Base-by-base conservation (phyloP, 2,113 vertebrate genomes). In the Glaucomys volans region DNA sequence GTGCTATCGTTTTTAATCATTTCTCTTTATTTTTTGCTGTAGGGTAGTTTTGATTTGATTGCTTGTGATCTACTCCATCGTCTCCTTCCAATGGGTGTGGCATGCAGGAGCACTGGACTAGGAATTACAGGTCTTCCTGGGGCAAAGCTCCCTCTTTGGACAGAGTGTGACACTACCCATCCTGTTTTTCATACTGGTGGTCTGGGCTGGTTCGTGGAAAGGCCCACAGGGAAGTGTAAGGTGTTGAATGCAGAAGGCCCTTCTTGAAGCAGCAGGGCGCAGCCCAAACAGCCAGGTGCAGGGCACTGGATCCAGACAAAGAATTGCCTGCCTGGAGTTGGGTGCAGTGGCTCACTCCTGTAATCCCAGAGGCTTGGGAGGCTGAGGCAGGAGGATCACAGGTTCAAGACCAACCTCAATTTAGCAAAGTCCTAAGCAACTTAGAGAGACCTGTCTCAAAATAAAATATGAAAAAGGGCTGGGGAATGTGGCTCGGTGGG, bases 11-110 rank as follows among this genome's bases (percentile, higher is more conserved):
- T 95, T 87, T 83, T 28, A 90, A 76, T 16, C 37, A 47, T 76
- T 94, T 94, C 79, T 90, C 57, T 80, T 90, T 71, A 87, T 72
- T 97, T 97, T 95, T 75, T 71, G 57, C 69, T 50, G 30, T 66
- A 24, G 80, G 72, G 18, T 44, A 80, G 75, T 75, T 96, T 93
- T 77, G 81, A 54, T 85, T 79, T 76, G 47, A 75, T 93, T 71
- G 5, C 13, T 77, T 11, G 59, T 3, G 12, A 4, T 26, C 47
- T 1, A 28, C 17, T 44, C 16, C 8, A 17, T 30, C 5, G 57
- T 52, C 35, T 66, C 4, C 83, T 42, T 75, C 64, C 81, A 35
- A 5, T 20, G 72, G 10, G 17, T 1, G 0, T 42, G 69, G 35
- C 13, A 0, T 12, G 47, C 35, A 42, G 62, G 69, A 76, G 22